Evolutionary conservation across 2,113 vertebrate genomes (phyloP).

Genomic region (Agapornis roseicollis): DNA sequence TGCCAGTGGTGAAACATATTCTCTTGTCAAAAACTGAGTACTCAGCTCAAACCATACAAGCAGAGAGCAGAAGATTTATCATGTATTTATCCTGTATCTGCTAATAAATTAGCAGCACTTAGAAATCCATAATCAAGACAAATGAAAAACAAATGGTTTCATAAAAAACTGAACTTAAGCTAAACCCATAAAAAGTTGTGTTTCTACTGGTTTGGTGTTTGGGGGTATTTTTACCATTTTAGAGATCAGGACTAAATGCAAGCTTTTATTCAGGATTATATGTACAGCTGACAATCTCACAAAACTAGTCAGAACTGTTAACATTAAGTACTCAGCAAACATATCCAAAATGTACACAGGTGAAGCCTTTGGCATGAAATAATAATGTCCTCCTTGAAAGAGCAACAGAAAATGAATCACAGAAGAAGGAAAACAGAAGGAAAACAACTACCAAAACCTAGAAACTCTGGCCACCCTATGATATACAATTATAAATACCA

Average conservation of each 20-base stretch:
- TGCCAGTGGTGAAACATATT: not conserved
- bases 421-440: not conserved
- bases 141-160: not conserved
- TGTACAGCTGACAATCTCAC: not conserved
- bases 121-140: not conserved
- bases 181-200: not conserved
- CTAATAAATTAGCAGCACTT: not conserved
- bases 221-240: not conserved
- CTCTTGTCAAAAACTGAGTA: not conserved
- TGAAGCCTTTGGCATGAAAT: not conserved
- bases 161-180: not conserved
- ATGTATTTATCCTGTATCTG: not conserved
- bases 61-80: not conserved
- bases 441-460: not conserved
- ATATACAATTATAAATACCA: not conserved
- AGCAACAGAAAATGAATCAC: not conserved
- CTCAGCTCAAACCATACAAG: not conserved
- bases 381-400: not conserved
- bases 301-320: not conserved
- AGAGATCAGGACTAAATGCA: not conserved
- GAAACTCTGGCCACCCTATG: not conserved
- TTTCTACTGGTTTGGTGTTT: not conserved
- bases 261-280: not conserved
- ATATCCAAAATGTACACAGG: not conserved
- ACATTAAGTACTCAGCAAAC: not conserved